Conservation (phyloP, 2,797 vertebrate species). For the Sternarchorhynchus goeldii region DNA sequence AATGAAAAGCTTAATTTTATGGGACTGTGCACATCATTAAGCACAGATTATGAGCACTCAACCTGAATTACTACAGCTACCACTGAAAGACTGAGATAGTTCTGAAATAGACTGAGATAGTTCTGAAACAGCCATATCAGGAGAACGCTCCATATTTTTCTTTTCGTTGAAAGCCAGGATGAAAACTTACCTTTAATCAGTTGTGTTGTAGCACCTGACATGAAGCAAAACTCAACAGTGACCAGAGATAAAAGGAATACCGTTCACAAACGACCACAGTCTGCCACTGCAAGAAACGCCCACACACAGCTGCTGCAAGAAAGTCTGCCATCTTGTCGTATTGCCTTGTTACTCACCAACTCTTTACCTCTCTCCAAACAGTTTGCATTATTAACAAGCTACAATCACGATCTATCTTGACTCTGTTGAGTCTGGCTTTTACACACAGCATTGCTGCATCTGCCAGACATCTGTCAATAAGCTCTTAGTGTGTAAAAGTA, state of each 20-base stretch:
- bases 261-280: background rate
- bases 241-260: background rate
- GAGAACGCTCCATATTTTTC: too few relatives aligned
- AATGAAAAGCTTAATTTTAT: too few relatives aligned
- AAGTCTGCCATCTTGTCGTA: background rate
- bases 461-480: background rate
- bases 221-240: background rate
- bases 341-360: background rate
- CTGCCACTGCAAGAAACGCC: background rate
- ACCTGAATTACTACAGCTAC: too few relatives aligned
- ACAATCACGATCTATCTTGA: background rate
- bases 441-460: background rate
- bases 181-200: background rate
- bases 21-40: background rate
- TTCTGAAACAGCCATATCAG: too few relatives aligned
- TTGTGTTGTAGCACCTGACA: background rate
- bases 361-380: background rate
- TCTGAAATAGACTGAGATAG: too few relatives aligned
- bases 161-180: too few relatives aligned
- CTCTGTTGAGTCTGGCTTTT: background rate
- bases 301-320: background rate
- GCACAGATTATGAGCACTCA: background rate
- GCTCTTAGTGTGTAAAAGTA: constrained; percentile 5
- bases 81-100: background rate
- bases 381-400: constrained; percentile 2